Evolutionary conservation across 1,140 invertebrate species (phyloP).

Genomic region (Parapsyche elsis): DNA sequence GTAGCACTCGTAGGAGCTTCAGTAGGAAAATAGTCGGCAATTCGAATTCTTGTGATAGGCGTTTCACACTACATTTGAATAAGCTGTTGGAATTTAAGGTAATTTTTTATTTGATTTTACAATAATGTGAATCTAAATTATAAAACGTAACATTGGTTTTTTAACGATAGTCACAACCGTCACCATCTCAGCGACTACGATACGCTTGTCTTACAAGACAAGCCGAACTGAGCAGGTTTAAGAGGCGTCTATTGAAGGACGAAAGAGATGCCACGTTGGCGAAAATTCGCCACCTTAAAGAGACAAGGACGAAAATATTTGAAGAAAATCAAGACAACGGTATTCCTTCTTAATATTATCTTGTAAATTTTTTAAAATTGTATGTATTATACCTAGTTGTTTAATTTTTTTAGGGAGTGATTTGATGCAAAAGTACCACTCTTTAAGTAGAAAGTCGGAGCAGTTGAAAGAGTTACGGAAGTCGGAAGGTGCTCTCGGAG

Average conservation of each 20-base stretch:
- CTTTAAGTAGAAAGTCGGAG: constrained; percentile 60
- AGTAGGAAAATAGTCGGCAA: background rate
- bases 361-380: background rate
- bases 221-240: constrained; percentile 64
- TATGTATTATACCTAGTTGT: background rate
- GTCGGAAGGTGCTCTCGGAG: constrained; percentile 59
- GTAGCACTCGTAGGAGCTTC: background rate
- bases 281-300: constrained; percentile 64
- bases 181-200: constrained; percentile 65
- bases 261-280: constrained; percentile 64
- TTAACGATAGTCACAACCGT: constrained; percentile 62
- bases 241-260: constrained; percentile 64
- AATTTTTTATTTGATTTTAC: constrained; percentile 10
- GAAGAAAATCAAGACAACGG: constrained; percentile 66
- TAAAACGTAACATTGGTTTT: no score
- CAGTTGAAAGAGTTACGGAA: constrained; percentile 59
- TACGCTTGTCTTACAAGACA: constrained; percentile 64
- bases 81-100: constrained; percentile 54
- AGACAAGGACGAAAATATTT: constrained; percentile 60
- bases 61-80: constrained; percentile 44
- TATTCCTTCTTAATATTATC: constrained; percentile 47
- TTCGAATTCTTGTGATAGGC: constrained; percentile 20
- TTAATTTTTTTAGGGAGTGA: constrained; percentile 59
- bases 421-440: constrained; percentile 64
- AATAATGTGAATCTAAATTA: no score